Evolutionary conservation across 2,797 vertebrate genomes (phyloP).

Genomic region (Centropyge bicolor): DNA sequence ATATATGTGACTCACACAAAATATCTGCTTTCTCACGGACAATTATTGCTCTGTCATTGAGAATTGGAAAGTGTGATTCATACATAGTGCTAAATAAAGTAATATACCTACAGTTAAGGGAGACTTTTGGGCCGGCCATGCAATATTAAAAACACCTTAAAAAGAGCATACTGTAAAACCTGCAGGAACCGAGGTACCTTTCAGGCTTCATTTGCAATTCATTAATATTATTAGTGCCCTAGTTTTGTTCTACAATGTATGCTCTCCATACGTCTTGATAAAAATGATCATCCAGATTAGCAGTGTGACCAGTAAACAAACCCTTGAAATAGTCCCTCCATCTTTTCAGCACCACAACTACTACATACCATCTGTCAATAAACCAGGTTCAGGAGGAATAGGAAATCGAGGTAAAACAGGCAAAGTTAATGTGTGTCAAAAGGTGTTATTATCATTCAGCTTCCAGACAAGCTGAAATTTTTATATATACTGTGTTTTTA

Average conservation of each 20-base stretch:
- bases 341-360: not conserved
- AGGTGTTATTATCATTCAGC: not conserved
- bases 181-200: not conserved
- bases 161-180: not conserved
- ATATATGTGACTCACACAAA: not conserved
- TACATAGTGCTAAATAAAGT: not conserved
- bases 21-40: not conserved
- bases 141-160: not conserved
- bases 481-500: slow-evolving; percentile 25
- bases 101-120: not conserved
- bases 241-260: not conserved
- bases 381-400: not conserved
- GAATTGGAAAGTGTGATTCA: not conserved
- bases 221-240: not conserved
- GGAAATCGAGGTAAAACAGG: not conserved
- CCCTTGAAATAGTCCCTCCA: not conserved
- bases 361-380: not conserved
- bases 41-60: not conserved
- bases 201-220: not conserved
- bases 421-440: not conserved
- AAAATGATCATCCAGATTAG: not conserved
- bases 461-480: not conserved
- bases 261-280: not conserved
- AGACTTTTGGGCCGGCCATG: not conserved
- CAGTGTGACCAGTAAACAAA: not conserved